Evolutionary conservation across 1,140 invertebrate genomes (phyloP).

Genomic region (Pseudomyrmex gracilis): DNA sequence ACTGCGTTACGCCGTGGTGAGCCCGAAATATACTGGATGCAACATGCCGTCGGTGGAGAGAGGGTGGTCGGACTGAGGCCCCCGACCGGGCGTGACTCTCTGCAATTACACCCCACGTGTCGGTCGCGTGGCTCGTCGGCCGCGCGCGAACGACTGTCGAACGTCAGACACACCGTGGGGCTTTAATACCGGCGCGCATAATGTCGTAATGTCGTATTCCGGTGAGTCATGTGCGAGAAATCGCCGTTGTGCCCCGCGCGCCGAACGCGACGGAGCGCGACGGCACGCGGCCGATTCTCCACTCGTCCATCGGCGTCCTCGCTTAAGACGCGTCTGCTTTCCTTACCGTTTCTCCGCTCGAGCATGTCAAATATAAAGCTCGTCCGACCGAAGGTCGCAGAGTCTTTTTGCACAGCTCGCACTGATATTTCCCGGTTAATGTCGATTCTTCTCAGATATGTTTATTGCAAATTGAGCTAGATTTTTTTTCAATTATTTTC

Average conservation of each 20-base stretch:
- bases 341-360: neutral
- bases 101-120: constrained; percentile 76
- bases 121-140: constrained; percentile 78
- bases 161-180: constrained; percentile 41
- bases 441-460: neutral
- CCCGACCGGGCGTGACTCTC: constrained; percentile 60
- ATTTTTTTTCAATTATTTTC: too few species aligned
- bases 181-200: constrained; percentile 70
- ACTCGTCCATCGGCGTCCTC: constrained; percentile 32
- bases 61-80: constrained; percentile 7
- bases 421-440: neutral
- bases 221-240: constrained; percentile 83
- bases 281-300: constrained; percentile 79
- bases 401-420: neutral
- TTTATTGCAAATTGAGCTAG: too few species aligned
- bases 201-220: constrained; percentile 76
- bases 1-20: constrained; percentile 25
- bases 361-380: constrained; percentile 36
- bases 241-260: constrained; percentile 67
- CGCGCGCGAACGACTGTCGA: constrained; percentile 39
- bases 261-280: constrained; percentile 79
- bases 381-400: neutral
- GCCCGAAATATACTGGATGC: constrained; percentile 9
- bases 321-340: neutral
- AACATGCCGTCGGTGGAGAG: constrained; percentile 32